Evolutionary conservation across 2,113 vertebrate species (phyloP).

Genomic region (Odocoileus hemionus): DNA sequence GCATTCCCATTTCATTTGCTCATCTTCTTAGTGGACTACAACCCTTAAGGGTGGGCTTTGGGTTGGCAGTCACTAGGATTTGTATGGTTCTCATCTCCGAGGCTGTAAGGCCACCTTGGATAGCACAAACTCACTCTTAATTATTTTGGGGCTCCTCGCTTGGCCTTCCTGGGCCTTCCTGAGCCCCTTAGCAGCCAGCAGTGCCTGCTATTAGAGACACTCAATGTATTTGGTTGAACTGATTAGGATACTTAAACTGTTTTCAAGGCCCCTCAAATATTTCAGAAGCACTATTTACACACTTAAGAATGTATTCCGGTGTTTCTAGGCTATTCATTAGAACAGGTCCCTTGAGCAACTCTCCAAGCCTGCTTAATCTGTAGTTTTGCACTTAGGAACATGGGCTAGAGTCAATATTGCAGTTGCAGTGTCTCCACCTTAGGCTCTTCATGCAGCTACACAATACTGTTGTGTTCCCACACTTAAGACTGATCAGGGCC

Average conservation of each 20-base stretch:
- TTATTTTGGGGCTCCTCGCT: neutral
- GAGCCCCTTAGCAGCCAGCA: neutral
- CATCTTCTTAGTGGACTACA: neutral
- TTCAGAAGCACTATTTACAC: constrained; percentile 34
- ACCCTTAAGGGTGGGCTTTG: neutral
- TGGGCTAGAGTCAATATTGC: neutral
- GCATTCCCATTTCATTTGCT: neutral
- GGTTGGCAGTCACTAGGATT: neutral
- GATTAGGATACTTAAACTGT: constrained; percentile 12
- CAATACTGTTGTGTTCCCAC: neutral
- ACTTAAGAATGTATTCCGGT: neutral
- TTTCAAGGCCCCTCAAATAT: constrained; percentile 29
- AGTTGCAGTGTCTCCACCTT: neutral
- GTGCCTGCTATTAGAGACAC: neutral
- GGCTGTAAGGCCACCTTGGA: neutral
- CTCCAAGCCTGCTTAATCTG: neutral
- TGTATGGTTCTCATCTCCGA: neutral
- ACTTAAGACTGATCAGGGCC: neutral
- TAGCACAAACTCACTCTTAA: neutral
- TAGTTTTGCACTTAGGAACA: neutral
- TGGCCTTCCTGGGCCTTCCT: neutral
- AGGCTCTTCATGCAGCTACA: neutral
- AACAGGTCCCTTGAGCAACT: neutral
- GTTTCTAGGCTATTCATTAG: neutral
- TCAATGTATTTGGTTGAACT: neutral